Evolutionary conservation across 2,113 vertebrate species (phyloP), one percentile per base, ranked within the genome.

Genomic region (Burhinus bistriatus): DNA sequence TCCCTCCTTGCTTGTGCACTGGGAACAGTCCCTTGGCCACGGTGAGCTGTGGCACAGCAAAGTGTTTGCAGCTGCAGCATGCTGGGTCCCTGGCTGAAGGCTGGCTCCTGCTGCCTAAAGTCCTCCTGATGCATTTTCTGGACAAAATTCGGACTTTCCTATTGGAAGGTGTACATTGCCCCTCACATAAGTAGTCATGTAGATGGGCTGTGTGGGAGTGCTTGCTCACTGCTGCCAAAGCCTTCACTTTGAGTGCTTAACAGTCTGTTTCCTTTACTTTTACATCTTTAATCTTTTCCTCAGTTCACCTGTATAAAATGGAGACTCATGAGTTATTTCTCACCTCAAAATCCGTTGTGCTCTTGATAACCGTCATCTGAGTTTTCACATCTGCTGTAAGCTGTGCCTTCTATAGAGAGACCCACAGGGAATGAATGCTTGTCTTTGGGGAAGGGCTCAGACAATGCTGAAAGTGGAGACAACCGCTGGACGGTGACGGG

Each of bases 151-250:
- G 49, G 49, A 49, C 22, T 49, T 44, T 3, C 14, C 29, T 72
- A 38, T 32, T 13, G 36, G 25, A 30, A 59, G 6, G 32, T 2
- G 2, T 19, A 5, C 25, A 1, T 34, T 44, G 38, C 9, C 20
- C 22, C 22, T 42, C 25, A 4, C 1, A 0, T 20, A 22, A 30
- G 40, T 13, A 7, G 55, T 10, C 1, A 3, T 21, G 26, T 15
- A 49, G n/a, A 12, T 51, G 89, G 38, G 5, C 32, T 15, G 6
- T 20, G 11, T 54, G 14, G 49, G 9, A 72, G 38, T 4, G 21
- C 57, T 29, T 65, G 19, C 44, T 71, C 21, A 36, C 38, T 2
- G 2, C 23, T 49, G 29, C n/a, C 66, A 30, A 42, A 76, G 7
- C 7, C 27, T 68, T 59, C 59, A 3, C 11, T 54, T 65, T 20